Percentiles rank a stretch among this genome's conserved stretches.
These are phyloP conservation scores for Allacma fusca DNA, from an alignment of 2,888 invertebrate species.

Conservation along the genomic window DNA sequence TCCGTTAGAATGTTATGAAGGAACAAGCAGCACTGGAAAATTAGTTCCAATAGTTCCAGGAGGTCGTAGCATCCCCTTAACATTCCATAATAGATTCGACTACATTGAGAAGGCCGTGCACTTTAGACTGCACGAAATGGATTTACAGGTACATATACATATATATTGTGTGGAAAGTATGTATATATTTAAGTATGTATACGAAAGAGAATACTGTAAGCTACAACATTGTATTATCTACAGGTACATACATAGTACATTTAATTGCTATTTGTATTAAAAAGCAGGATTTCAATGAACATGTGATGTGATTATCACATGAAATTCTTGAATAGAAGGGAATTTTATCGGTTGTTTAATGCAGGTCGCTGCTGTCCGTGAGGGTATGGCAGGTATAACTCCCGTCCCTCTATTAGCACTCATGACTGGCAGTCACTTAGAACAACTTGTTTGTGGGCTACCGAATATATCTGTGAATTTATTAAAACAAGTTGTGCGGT, in stretches of 20 bases:
- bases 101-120: slow-evolving; percentile 71
- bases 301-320: no score
- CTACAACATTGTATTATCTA: no score
- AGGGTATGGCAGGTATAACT: slow-evolving; percentile 73
- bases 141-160: slow-evolving; percentile 68
- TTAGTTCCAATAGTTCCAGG: slow-evolving; percentile 72
- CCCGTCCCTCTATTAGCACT: slow-evolving; percentile 72
- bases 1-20: slow-evolving; percentile 72
- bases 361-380: slow-evolving; percentile 68
- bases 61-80: slow-evolving; percentile 70
- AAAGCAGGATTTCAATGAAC: no score
- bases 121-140: slow-evolving; percentile 72
- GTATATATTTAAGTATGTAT: no score
- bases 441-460: slow-evolving; percentile 72
- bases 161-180: neutral
- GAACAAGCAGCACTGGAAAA: slow-evolving; percentile 71
- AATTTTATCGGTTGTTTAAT: neutral
- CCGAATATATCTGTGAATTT: slow-evolving; percentile 71
- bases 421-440: slow-evolving; percentile 70
- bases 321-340: neutral
- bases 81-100: slow-evolving; percentile 70
- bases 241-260: no score
- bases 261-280: no score
- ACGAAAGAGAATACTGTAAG: no score
- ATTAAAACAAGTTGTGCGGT: slow-evolving; percentile 72